Base-by-base conservation (phyloP, 2,797 vertebrate genomes). In the Xyrichtys novacula region DNA sequence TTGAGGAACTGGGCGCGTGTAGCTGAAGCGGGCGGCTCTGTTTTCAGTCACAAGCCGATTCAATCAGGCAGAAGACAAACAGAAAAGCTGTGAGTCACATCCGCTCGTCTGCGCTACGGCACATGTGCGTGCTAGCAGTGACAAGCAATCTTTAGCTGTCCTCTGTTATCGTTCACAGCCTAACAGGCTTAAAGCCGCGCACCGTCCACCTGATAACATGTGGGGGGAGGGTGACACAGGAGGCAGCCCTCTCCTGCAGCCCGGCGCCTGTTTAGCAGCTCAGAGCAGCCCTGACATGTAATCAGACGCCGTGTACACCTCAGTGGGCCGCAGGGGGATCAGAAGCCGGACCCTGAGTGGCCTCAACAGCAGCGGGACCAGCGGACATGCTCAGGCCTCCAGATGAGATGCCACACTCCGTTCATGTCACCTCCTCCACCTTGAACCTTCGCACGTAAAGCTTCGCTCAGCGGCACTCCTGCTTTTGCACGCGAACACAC, bases 221-320 rank as follows among this genome's bases (percentile, higher is more conserved):
- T 71, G 52, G 38, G 40, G 39, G 49, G 65, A 54, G 54, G 67
- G 52, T 55, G 72, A 67, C 70, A 56, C 52, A 8, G 32, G 29
- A 56, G 76, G 58, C 61, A 6, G 50, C 65, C 49, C 42, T 65
- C 32, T 44, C 34, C 57, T 66, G 62, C 63, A 59, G 57, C 76
- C 56, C 15, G 7, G 20, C 7, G 58, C 66, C 71, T 67, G 73
- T 85, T 83, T 57, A 74, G 71, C 71, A 63, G 82, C 73, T 71
- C 71, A 89, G 78, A 89, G 75, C 53, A 62, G 63, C 62, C 69
- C 83, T 90, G 88, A 89, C 91, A 84, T 84, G 76, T 79, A 91
- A 92, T 92, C 92, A 88, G 88, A 66, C 71, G 0, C 34, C 20
- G 60, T 48, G 74, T 50, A 40, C 53, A 78, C 73, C 74, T 76